A percentile compares a stretch with the other conserved stretches of the same genome.
Conservation (phyloP, 2,797 vertebrate genomes). For the Amblyraja radiata region DNA sequence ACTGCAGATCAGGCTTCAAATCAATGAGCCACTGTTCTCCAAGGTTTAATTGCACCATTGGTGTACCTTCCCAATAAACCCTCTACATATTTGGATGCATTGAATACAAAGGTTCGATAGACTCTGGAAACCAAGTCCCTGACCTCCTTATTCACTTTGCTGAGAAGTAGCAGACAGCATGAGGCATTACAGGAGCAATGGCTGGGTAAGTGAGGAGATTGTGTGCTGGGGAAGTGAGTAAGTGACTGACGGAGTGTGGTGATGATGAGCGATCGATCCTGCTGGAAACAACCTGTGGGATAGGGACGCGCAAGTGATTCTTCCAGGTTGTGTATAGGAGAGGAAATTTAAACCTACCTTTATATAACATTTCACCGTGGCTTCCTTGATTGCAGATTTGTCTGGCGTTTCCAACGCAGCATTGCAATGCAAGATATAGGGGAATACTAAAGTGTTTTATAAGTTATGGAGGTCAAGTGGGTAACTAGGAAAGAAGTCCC, state of each 20-base stretch:
- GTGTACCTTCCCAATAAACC: no score
- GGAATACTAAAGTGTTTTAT: no score
- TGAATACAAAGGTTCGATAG: not conserved
- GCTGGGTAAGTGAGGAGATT: not conserved
- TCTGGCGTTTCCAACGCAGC: no score
- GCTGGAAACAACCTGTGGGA: not conserved
- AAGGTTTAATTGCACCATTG: no score
- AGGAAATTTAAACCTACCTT: no score
- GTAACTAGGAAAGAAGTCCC: no score
- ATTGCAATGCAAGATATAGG: no score
- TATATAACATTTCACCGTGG: not conserved
- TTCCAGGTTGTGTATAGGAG: no score
- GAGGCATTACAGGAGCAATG: not conserved
- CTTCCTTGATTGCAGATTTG: not conserved
- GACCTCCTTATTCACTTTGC: not conserved
- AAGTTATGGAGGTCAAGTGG: no score
- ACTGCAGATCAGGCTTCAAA: not conserved
- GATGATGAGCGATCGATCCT: not conserved
- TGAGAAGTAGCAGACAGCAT: not conserved
- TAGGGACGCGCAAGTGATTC: no score
- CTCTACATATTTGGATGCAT: not conserved
- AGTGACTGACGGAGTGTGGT: not conserved
- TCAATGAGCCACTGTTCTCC: not conserved
- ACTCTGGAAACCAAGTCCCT: no score
- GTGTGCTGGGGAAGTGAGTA: not conserved